Evolutionary conservation across 1,140 invertebrate species (phyloP).

Genomic region (Episyrphus balteatus): DNA sequence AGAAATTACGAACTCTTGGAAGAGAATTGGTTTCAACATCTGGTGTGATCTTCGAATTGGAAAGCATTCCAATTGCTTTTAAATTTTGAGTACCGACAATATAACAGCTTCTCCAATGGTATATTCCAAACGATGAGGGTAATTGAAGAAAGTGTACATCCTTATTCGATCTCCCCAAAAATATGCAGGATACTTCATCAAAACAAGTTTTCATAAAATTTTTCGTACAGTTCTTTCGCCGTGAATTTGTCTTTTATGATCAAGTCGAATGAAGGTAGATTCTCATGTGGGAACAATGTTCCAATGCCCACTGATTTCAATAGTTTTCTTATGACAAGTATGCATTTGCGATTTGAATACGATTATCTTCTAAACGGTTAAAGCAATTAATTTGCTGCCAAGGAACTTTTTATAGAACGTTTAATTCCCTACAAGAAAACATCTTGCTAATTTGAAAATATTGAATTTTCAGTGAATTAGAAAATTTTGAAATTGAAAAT

Average conservation of each 20-base stretch:
- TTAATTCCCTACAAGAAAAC: no score
- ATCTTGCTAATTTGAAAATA: no score
- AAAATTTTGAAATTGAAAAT: no score
- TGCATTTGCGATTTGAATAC: no score
- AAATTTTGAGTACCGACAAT: slow-evolving; percentile 11
- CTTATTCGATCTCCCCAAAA: background rate
- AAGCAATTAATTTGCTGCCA: no score
- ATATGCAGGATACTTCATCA: slow-evolving; percentile 6
- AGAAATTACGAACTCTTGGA: background rate
- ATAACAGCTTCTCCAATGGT: slow-evolving; percentile 11
- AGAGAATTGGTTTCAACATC: slow-evolving; percentile 43
- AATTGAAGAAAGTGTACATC: slow-evolving; percentile 47
- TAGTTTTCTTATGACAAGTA: no score
- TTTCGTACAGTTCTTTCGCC: slow-evolving; percentile 54
- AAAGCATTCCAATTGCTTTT: slow-evolving; percentile 37
- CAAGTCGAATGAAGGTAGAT: slow-evolving; percentile 11
- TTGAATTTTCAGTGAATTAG: no score
- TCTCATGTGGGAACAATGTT: slow-evolving; percentile 5
- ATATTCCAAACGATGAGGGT: slow-evolving; percentile 41
- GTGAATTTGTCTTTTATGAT: slow-evolving; percentile 32
- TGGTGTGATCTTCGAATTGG: slow-evolving; percentile 29
- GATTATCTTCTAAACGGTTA: no score
- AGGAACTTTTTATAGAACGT: no score
- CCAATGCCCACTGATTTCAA: no score
- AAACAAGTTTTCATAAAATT: slow-evolving; percentile 52